phyloP scores from a whole-genome alignment of 2,797 vertebrate species.

The Coranthus polyacanthus region DNA sequence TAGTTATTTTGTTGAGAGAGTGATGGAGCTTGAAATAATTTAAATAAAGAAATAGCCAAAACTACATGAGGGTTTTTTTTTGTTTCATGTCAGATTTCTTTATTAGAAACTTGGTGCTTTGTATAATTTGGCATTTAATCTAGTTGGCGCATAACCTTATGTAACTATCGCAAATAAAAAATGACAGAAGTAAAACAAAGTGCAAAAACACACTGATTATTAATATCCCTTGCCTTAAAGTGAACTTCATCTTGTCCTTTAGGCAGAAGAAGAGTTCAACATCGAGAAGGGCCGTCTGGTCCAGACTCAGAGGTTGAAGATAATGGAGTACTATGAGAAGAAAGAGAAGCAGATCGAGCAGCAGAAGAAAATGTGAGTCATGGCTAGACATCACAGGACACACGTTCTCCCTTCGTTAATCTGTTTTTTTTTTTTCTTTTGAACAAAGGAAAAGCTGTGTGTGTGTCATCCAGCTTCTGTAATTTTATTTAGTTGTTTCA shows the following conservation, averaged over 20 bases:
- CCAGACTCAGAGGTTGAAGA: conserved; percentile 98
- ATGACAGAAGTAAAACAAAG: no score
- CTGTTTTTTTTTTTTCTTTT: conserved; percentile 32
- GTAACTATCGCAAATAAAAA: no score
- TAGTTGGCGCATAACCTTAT: no score
- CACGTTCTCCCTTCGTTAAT: conserved; percentile 27
- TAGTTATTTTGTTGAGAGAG: no score
- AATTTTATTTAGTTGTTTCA: conserved; percentile 51
- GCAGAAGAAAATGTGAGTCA: conserved; percentile 97
- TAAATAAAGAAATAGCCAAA: no score
- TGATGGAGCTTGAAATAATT: no score
- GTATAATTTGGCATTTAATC: no score
- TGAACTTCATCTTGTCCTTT: conserved; percentile 57
- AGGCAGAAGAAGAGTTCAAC: conserved; percentile 99
- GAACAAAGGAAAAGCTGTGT: conserved; percentile 52
- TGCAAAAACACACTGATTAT: background rate
- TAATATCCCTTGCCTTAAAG: background rate
- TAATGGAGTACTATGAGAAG: conserved; percentile 99
- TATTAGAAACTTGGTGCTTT: no score
- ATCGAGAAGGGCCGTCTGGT: conserved; percentile 99
- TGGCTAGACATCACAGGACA: conserved; percentile 33
- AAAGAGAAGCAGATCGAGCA: conserved; percentile 99
- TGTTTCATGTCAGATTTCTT: no score
- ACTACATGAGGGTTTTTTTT: no score
- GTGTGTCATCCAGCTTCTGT: conserved; percentile 31